Conservation (phyloP, 2,113 vertebrate genomes). For the Pterophyllum scalare region DNA sequence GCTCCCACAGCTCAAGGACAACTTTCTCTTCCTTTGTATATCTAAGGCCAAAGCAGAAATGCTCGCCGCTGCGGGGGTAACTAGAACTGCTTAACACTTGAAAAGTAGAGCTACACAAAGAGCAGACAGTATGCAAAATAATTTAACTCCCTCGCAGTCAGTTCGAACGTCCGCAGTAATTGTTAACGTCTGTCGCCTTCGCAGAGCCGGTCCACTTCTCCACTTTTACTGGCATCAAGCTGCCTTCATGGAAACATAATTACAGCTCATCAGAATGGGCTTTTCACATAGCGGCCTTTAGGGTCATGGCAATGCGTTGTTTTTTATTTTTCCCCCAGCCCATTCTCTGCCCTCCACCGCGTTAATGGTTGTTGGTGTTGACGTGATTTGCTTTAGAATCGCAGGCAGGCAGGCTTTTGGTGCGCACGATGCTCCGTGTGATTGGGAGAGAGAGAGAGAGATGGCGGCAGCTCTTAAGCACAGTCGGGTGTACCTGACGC, state of each 20-base stretch:
- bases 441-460: slow-evolving; percentile 51
- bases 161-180: slow-evolving; percentile 42
- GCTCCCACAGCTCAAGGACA: slow-evolving; percentile 74
- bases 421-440: slow-evolving; percentile 20
- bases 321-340: slow-evolving; percentile 16
- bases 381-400: slow-evolving; percentile 63
- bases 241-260: slow-evolving; percentile 61
- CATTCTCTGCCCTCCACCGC: slow-evolving; percentile 6
- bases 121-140: slow-evolving; percentile 27
- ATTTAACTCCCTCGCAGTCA: slow-evolving; percentile 38
- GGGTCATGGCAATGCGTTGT: slow-evolving; percentile 41
- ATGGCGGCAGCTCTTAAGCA: slow-evolving; percentile 46
- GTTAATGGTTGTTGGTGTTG: slow-evolving; percentile 53
- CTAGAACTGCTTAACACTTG: slow-evolving; percentile 2
- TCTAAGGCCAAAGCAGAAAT: slow-evolving; percentile 52
- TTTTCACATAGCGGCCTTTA: slow-evolving; percentile 48
- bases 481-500: slow-evolving; percentile 48
- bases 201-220: slow-evolving; percentile 16
- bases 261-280: slow-evolving; percentile 43
- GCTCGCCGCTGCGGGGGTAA: slow-evolving; percentile 10
- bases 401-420: slow-evolving; percentile 6
- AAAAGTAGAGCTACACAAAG: slow-evolving; percentile 37
- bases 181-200: slow-evolving; percentile 56
- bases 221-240: slow-evolving; percentile 15
- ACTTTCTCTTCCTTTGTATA: slow-evolving; percentile 31